Conservation (phyloP, 2,113 vertebrate species). For the Sphyrna mokarran region DNA sequence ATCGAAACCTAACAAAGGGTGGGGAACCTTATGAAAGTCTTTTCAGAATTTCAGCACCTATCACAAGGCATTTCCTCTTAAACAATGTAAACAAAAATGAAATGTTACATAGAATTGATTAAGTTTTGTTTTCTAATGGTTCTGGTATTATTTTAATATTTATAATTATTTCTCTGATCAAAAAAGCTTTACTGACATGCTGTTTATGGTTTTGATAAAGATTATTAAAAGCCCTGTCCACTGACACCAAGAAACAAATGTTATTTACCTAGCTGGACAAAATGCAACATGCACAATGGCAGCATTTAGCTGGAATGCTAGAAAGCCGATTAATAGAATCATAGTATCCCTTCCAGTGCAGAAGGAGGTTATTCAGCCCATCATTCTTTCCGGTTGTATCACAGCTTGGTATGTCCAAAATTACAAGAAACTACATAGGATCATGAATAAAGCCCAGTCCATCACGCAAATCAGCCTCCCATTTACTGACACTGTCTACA, state of each 20-base stretch:
- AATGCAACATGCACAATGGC: background rate
- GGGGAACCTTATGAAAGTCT: background rate
- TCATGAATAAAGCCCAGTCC: too few relatives aligned
- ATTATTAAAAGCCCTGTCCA: background rate
- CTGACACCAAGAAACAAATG: background rate
- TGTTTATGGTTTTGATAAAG: background rate
- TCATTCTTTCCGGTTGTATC: too few relatives aligned
- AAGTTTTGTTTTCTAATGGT: background rate
- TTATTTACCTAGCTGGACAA: background rate
- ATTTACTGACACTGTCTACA: too few relatives aligned
- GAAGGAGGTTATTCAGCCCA: too few relatives aligned
- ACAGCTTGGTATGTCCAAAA: too few relatives aligned
- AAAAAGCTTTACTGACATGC: slow-evolving; percentile 14
- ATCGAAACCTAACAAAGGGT: background rate
- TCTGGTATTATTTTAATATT: slow-evolving; percentile 3
- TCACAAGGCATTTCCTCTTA: background rate
- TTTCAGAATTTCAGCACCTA: slow-evolving; percentile 8
- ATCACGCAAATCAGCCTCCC: too few relatives aligned
- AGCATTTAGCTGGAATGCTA: background rate
- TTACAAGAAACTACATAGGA: too few relatives aligned
- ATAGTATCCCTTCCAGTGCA: too few relatives aligned
- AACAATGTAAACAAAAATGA: background rate
- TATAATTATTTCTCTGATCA: slow-evolving; percentile 26
- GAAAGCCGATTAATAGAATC: background rate
- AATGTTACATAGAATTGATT: background rate